Evolutionary conservation across 1,140 invertebrate genomes (phyloP), one percentile per base, ranked within the genome.

Genomic region (Hyles vespertilio): DNA sequence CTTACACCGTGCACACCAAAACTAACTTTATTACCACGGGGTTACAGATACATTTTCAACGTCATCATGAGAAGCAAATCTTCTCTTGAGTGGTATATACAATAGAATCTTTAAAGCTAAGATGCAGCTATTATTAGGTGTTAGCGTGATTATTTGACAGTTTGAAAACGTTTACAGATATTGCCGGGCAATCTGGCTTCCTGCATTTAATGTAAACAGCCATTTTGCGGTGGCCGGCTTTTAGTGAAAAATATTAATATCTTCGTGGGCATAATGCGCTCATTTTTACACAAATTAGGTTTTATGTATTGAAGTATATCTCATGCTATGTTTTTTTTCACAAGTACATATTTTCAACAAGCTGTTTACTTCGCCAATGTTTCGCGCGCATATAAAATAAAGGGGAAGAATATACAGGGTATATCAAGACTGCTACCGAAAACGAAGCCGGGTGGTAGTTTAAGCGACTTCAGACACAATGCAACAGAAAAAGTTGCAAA

Each of bases 91-190:
- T 70, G 70, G 72, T 58, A 69, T 70, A 45, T 66, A 77, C 74
- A 81, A 81, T 79, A 79, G 76, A 75, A 79, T 84, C 80, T 86
- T 81, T 80, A 74, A 82, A 77, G 72, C 73, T 58, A 77, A 83
- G 76, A 83, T 79, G 72, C 74, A 77, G 79, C 79, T 85, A 88
- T 85, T 88, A 86, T 88, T 84, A 78, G 81, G 83, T 88, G 85
- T 79, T 85, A 86, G 73, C 69, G 73, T 78, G 77, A 86, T 85
- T 84, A 85, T 88, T 86, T 88, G 85, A 86, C 85, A 88, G 83
- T 79, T 88, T 88, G 85, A 88, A 88, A 85, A 88, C 85, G 85
- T 88, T 88, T 86, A 84, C 84, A 82, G 79, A 82, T 84, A 88
- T 85, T 84, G 79, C 67, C 57, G 63, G 72, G 85, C 81, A 85